phyloP scores from a whole-genome alignment of 2,113 vertebrate genomes.

The Emydocephalus ijimae region DNA sequence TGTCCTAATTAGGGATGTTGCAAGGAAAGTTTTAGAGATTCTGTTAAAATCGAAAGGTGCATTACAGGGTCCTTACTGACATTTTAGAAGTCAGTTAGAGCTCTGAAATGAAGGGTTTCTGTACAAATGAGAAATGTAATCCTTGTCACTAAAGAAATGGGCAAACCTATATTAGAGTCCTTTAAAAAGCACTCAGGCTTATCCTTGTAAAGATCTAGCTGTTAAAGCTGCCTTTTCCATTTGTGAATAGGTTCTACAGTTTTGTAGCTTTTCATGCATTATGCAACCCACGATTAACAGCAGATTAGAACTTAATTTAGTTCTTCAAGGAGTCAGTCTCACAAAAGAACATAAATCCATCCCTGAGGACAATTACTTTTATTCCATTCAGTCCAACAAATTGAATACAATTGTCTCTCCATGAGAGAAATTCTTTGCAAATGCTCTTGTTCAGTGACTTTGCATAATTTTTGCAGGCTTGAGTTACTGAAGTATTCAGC shows the following conservation, averaged over 20 bases:
- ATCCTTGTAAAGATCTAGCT: slow-evolving; percentile 8
- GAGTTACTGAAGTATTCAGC: slow-evolving; percentile 71
- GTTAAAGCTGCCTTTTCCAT: slow-evolving; percentile 32
- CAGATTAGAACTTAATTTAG: slow-evolving; percentile 52
- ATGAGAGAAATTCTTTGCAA: slow-evolving; percentile 62
- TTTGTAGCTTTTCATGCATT: slow-evolving; percentile 35
- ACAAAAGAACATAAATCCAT: slow-evolving; percentile 53
- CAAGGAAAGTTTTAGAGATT: slow-evolving; percentile 29
- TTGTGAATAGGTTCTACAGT: slow-evolving; percentile 46
- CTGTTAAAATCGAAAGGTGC: slow-evolving; percentile 38
- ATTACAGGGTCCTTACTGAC: slow-evolving; percentile 18
- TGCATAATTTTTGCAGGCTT: slow-evolving; percentile 69
- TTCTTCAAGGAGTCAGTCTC: slow-evolving; percentile 51
- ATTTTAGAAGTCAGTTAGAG: background rate
- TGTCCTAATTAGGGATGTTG: slow-evolving; percentile 16
- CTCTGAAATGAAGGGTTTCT: slow-evolving; percentile 29
- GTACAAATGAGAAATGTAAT: slow-evolving; percentile 31
- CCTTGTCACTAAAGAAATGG: slow-evolving; percentile 34
- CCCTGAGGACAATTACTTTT: slow-evolving; percentile 50
- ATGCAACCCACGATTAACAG: slow-evolving; percentile 38
- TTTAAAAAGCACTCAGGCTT: slow-evolving; percentile 28
- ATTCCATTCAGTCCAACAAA: slow-evolving; percentile 54
- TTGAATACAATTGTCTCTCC: slow-evolving; percentile 61
- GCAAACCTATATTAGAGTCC: slow-evolving; percentile 43
- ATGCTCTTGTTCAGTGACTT: slow-evolving; percentile 60